A percentile compares a stretch with the other conserved stretches of the same genome.
Evolutionary conservation across 2,113 vertebrate species (phyloP).

Genomic region (crab-eating macaque (Macaca fascicularis)): T2T-MFA8v1.1 NC_088385.1:132279501-132280000

Average conservation of each 20-base stretch:
- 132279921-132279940: neutral
- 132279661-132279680: neutral
- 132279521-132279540: no score
- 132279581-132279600: no score
- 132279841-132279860: neutral
- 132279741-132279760: neutral
- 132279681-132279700: fast-evolving
- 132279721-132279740: neutral
- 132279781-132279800: fast-evolving
- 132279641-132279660: neutral
- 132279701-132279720: no score
- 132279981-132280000: neutral
- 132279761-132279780: no score
- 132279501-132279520: no score
- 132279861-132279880: neutral
- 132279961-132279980: neutral
- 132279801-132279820: neutral
- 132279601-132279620: neutral
- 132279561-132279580: no score
- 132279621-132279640: neutral
- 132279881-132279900: no score
- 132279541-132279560: no score
- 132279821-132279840: neutral
- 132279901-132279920: neutral
- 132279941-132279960: neutral